Percentiles rank a stretch among this genome's conserved stretches.
Evolutionary conservation across 64 coral and sea anemone genomes (phyloP).

Genomic region (Porites australiensis): DNA sequence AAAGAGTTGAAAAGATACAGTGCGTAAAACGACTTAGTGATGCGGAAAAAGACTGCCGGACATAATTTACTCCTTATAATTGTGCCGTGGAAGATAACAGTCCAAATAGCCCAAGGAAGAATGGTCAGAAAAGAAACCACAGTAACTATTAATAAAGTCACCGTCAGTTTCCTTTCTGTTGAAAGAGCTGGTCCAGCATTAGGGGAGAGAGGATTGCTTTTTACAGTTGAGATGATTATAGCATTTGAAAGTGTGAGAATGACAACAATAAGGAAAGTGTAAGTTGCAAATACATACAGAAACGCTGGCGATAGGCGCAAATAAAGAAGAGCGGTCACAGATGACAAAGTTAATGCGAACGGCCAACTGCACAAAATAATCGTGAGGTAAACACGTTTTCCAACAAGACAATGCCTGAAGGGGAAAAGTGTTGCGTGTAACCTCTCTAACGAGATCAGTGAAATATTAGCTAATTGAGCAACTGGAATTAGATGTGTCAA

Average conservation of each 20-base stretch:
- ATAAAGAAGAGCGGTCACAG: neutral
- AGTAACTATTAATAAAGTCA: slow-evolving; percentile 26
- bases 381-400: neutral
- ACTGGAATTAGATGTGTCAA: neutral
- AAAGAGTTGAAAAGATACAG: neutral
- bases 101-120: neutral
- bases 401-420: slow-evolving; percentile 10
- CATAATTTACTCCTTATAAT: neutral
- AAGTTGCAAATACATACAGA: neutral
- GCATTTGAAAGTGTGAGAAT: neutral
- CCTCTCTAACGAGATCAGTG: slow-evolving; percentile 4
- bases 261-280: neutral
- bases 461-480: neutral
- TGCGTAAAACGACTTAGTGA: neutral
- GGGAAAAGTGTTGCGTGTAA: slow-evolving; percentile 8
- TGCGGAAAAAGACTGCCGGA: too few relatives aligned
- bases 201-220: neutral
- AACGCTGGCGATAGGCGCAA: too few relatives aligned
- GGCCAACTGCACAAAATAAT: neutral
- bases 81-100: neutral
- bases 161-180: neutral
- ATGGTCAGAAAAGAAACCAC: neutral
- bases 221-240: neutral
- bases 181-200: neutral
- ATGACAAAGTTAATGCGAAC: neutral